A percentile compares a stretch with the other conserved stretches of the same genome.
Conservation (phyloP, 2,113 vertebrate genomes). For the Recurvirostra avosetta region DNA sequence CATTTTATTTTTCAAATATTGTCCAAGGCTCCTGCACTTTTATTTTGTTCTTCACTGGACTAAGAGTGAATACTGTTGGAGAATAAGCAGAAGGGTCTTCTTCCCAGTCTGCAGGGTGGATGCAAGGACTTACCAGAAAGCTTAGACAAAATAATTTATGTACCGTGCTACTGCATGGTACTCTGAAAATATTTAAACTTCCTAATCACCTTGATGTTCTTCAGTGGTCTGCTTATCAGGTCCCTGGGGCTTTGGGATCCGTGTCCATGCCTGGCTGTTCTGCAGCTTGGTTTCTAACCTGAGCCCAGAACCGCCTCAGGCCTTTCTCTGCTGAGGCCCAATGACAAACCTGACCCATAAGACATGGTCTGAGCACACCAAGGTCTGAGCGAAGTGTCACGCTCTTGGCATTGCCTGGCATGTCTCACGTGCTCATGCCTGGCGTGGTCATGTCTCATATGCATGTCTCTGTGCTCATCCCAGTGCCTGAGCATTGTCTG, state of each 20-base stretch:
- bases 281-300: neutral
- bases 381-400: neutral
- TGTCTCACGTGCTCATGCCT: neutral
- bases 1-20: neutral
- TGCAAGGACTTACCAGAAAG: neutral
- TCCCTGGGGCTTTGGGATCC: neutral
- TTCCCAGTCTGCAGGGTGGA: neutral
- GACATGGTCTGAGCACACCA: neutral
- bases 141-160: neutral
- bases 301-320: neutral
- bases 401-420: neutral
- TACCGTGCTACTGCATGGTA: neutral
- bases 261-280: neutral
- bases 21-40: neutral
- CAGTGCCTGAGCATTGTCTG: neutral
- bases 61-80: neutral
- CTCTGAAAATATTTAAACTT: neutral
- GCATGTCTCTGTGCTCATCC: neutral
- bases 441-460: neutral
- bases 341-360: fast-evolving
- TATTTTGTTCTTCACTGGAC: neutral
- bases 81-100: neutral
- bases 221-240: neutral
- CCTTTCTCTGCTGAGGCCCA: neutral
- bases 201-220: neutral